Conservation (phyloP, 2,797 vertebrate species). For the Channa striata region DNA sequence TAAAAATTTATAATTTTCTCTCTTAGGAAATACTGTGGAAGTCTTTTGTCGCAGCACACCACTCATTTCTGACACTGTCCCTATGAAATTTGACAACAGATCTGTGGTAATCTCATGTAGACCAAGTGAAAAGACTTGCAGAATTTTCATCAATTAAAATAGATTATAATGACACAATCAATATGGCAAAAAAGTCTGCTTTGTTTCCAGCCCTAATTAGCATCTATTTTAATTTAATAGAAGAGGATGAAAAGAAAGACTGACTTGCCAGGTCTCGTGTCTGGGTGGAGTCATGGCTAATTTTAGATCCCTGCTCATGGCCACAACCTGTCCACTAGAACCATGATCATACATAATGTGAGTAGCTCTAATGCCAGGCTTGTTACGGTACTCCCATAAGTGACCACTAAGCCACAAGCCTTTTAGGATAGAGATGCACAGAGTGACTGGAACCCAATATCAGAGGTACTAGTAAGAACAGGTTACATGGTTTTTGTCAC, state of each 20-base stretch:
- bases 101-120: background rate
- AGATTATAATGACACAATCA: background rate
- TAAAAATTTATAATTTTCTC: constrained; percentile 34
- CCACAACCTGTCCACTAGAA: constrained; percentile 34
- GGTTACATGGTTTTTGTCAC: too few relatives aligned
- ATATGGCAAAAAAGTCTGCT: background rate
- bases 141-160: background rate
- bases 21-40: constrained; percentile 26
- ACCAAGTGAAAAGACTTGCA: background rate
- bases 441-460: background rate
- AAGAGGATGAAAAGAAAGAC: constrained; percentile 15
- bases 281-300: constrained; percentile 62
- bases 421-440: constrained; percentile 7
- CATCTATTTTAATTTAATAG: constrained; percentile 21
- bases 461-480: too few relatives aligned
- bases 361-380: constrained; percentile 22
- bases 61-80: constrained; percentile 11
- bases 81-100: constrained; percentile 22
- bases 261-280: constrained; percentile 22
- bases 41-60: background rate
- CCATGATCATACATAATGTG: constrained; percentile 32
- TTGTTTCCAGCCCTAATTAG: constrained; percentile 20
- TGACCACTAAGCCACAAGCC: constrained; percentile 7
- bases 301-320: constrained; percentile 44
- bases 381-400: constrained; percentile 5